Conservation (phyloP, 2,113 vertebrate genomes). For the Apteryx owenii region DNA sequence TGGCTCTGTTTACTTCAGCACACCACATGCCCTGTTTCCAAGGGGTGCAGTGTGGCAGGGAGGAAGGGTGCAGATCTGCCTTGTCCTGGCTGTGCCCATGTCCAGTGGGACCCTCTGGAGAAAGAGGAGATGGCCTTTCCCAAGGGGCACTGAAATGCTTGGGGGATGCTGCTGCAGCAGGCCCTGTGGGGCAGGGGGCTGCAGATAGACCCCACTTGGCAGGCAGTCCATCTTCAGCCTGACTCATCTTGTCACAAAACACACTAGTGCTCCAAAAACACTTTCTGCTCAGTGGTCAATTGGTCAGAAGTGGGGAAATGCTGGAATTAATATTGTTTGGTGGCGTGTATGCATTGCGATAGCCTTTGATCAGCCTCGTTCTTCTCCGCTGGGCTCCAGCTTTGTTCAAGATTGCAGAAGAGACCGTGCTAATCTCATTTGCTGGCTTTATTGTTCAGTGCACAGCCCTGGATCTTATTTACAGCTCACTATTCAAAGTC, state of each 20-base stretch:
- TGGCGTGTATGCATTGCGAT: fast-evolving
- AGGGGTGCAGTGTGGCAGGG: fast-evolving
- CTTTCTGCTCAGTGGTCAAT: background rate
- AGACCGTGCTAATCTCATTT: background rate
- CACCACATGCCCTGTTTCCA: background rate
- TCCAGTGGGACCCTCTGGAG: too few species aligned
- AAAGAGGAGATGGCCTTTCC: background rate
- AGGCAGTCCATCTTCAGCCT: background rate
- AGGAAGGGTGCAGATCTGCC: background rate
- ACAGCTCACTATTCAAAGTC: background rate
- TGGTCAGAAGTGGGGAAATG: background rate
- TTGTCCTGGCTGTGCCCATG: background rate
- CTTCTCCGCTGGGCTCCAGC: background rate
- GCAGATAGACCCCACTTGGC: background rate
- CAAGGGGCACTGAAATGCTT: background rate
- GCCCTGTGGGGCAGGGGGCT: too few species aligned
- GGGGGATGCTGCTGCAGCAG: background rate
- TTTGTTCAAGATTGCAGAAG: background rate
- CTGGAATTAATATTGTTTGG: background rate
- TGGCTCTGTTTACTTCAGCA: background rate
- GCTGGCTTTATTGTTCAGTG: background rate
- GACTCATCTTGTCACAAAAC: background rate
- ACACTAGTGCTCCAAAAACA: background rate
- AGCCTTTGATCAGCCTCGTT: background rate
- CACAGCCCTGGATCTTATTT: background rate